These are phyloP conservation scores for Caenorhabditis remanei DNA, from an alignment of 1,140 invertebrate species.

Conservation along the genomic window DNA sequence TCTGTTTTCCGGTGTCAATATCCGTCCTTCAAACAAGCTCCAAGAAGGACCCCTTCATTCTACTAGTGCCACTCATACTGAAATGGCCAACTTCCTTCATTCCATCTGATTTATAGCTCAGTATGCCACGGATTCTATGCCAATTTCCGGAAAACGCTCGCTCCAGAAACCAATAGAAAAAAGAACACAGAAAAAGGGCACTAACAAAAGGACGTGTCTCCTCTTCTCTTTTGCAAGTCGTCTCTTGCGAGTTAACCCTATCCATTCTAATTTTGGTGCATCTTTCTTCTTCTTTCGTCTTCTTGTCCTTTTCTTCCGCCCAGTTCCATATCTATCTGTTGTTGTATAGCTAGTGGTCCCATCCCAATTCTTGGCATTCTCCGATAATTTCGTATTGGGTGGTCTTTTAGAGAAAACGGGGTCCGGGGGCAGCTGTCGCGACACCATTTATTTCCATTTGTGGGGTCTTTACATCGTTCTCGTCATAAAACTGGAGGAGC, in stretches of 20 bases:
- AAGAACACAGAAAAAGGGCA: slow-evolving; percentile 18
- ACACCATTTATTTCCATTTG: slow-evolving; percentile 45
- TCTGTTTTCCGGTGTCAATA: slow-evolving; percentile 52
- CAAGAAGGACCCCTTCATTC: not conserved
- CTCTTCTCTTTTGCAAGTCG: not conserved
- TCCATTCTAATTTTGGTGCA: slow-evolving; percentile 54
- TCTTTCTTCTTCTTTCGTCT: slow-evolving; percentile 3
- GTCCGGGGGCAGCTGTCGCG: slow-evolving; percentile 33
- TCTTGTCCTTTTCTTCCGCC: not conserved
- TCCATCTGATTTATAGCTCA: slow-evolving; percentile 21
- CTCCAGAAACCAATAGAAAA: not conserved
- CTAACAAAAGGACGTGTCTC: slow-evolving; percentile 8
- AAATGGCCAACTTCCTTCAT: slow-evolving; percentile 47
- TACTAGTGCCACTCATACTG: slow-evolving; percentile 19
- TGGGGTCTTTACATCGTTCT: slow-evolving; percentile 3
- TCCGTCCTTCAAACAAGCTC: slow-evolving; percentile 17
- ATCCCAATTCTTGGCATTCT: not conserved
- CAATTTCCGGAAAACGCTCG: slow-evolving; percentile 24
- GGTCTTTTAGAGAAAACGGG: not conserved
- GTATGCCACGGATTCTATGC: not conserved
- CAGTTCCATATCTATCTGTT: not conserved
- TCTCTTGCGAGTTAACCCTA: slow-evolving; percentile 52
- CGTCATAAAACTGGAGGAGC: slow-evolving; percentile 47
- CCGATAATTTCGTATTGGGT: slow-evolving; percentile 50
- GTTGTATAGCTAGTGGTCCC: slow-evolving; percentile 8